Evolutionary conservation across 2,797 vertebrate genomes (phyloP).

Genomic region (Phyllotis vaccarum): DNA sequence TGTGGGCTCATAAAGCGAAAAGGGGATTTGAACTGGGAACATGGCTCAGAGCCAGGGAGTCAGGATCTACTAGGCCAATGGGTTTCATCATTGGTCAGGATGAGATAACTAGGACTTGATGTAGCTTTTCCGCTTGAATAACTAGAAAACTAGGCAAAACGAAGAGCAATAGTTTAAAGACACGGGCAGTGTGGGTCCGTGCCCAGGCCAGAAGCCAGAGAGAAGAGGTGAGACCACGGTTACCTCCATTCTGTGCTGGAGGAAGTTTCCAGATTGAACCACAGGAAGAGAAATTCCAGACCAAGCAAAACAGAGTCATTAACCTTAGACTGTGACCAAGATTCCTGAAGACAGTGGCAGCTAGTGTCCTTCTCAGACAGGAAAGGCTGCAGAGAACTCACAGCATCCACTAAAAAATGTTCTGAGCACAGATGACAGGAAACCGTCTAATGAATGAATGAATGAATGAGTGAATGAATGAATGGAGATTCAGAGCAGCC

Average conservation of each 20-base stretch:
- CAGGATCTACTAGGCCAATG: not conserved
- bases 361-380: not conserved
- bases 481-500: not conserved
- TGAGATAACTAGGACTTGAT: not conserved
- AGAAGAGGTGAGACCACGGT: not conserved
- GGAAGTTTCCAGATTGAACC: not conserved
- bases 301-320: not conserved
- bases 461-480: not conserved
- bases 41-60: not conserved
- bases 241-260: not conserved
- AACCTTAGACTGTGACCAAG: not conserved
- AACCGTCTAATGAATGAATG: not conserved
- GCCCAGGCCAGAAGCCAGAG: too few species aligned
- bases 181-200: not conserved
- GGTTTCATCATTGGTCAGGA: not conserved
- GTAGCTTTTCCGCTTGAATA: not conserved
- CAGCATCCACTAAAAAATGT: not conserved
- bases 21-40: not conserved
- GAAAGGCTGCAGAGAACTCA: not conserved
- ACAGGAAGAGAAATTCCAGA: conserved; percentile 17
- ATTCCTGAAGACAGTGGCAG: not conserved
- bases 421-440: not conserved
- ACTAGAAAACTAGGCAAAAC: conserved; percentile 30
- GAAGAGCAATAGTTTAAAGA: conserved; percentile 6
- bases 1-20: not conserved